Percentiles rank a stretch among this genome's conserved stretches.
Conservation (phyloP, 2,797 vertebrate species). For the Graptemys geographica region DNA sequence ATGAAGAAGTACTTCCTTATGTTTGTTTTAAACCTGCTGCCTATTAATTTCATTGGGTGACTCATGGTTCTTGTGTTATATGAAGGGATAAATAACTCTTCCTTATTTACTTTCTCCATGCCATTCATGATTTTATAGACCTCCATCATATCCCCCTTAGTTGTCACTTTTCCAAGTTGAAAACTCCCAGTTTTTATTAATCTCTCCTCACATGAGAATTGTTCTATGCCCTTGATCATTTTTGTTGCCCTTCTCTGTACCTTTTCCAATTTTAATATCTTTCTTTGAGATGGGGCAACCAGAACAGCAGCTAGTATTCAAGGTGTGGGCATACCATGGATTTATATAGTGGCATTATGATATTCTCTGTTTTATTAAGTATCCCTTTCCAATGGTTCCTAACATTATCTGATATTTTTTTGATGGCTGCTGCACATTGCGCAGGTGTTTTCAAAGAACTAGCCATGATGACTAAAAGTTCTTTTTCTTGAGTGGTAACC, state of each 20-base stretch:
- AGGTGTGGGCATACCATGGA: neutral
- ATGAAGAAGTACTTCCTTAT: too few species aligned
- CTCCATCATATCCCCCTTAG: neutral
- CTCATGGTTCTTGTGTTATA: neutral
- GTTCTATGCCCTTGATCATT: neutral
- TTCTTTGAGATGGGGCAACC: neutral
- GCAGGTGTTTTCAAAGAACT: neutral
- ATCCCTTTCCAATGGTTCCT: neutral
- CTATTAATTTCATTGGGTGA: neutral
- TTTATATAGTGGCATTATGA: neutral
- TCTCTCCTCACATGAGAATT: neutral
- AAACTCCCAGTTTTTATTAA: neutral
- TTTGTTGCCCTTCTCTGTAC: neutral
- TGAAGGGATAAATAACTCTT: neutral
- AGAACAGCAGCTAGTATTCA: neutral
- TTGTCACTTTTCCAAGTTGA: neutral
- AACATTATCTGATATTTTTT: neutral
- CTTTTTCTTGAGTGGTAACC: neutral
- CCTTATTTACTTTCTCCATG: neutral
- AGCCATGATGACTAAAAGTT: neutral
- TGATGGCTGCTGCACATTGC: neutral
- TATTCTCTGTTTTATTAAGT: neutral
- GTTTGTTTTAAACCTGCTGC: neutral
- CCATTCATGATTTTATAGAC: neutral
- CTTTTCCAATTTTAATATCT: neutral